Evolutionary conservation across 2,888 invertebrate species (phyloP).

Genomic region (Tribolium freemani): DNA sequence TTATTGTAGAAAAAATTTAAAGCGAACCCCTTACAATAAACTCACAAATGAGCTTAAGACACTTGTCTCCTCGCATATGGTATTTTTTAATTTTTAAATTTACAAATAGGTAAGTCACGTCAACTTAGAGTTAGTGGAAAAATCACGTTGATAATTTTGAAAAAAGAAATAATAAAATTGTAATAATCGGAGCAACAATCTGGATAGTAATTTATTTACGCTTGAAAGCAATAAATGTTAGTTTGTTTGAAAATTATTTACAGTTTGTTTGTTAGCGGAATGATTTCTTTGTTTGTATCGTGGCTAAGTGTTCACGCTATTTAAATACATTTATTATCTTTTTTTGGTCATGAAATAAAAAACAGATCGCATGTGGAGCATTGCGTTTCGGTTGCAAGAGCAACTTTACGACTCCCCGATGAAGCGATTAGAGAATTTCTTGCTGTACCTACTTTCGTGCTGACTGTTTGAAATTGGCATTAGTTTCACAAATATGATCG

Average conservation of each 20-base stretch:
- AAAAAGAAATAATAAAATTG: too few relatives aligned
- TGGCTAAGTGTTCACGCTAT: not conserved
- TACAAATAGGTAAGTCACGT: too few relatives aligned
- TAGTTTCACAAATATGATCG: not conserved
- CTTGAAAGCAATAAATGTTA: too few relatives aligned
- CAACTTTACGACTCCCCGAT: not conserved
- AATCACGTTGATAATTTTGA: too few relatives aligned
- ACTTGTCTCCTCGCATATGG: too few relatives aligned
- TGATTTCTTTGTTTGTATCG: not conserved
- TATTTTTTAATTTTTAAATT: too few relatives aligned
- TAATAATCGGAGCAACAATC: too few relatives aligned
- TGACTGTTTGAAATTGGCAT: not conserved
- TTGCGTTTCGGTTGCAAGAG: not conserved
- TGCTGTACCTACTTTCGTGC: not conserved
- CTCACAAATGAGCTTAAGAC: too few relatives aligned
- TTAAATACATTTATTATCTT: not conserved
- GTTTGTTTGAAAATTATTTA: not conserved
- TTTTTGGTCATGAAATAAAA: not conserved
- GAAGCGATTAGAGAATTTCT: not conserved
- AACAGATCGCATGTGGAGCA: not conserved
- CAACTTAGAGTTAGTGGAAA: too few relatives aligned
- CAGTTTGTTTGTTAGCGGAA: not conserved
- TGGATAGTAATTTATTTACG: too few relatives aligned
- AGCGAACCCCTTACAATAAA: too few relatives aligned
- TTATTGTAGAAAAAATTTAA: too few relatives aligned